phyloP scores from a whole-genome alignment of 1,140 invertebrate genomes.

The Drosophila mayri region DNA sequence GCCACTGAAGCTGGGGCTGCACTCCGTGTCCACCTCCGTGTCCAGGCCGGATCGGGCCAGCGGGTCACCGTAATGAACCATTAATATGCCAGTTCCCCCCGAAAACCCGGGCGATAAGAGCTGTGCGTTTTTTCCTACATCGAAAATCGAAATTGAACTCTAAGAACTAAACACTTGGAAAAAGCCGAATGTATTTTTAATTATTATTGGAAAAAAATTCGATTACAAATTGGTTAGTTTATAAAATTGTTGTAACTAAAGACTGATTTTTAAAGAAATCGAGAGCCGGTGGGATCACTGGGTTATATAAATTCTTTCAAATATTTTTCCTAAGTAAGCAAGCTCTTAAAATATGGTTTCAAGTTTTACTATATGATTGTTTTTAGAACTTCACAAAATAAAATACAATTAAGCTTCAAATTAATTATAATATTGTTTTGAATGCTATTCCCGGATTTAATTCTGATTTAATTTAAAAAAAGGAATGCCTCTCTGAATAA shows the following conservation, averaged over 20 bases:
- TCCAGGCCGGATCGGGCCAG: conserved; percentile 48
- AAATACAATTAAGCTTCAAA: no score
- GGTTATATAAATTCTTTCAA: no score
- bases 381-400: no score
- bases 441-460: no score
- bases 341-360: no score
- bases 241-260: not conserved
- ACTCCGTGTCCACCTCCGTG: conserved; percentile 21
- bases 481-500: no score
- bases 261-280: not conserved
- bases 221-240: not conserved
- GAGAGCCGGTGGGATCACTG: not conserved
- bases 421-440: no score
- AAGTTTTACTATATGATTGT: no score
- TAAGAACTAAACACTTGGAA: not conserved
- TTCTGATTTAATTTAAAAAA: no score
- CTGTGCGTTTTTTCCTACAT: conserved; percentile 51
- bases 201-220: not conserved
- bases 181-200: not conserved
- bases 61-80: conserved; percentile 81
- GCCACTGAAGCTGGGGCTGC: conserved; percentile 34
- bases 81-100: conserved; percentile 72
- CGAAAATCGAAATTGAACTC: conserved; percentile 74
- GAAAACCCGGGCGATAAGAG: conserved; percentile 38
- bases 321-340: no score